Base-by-base conservation (phyloP, 2,113 vertebrate species). In the Passerina amoena region DNA sequence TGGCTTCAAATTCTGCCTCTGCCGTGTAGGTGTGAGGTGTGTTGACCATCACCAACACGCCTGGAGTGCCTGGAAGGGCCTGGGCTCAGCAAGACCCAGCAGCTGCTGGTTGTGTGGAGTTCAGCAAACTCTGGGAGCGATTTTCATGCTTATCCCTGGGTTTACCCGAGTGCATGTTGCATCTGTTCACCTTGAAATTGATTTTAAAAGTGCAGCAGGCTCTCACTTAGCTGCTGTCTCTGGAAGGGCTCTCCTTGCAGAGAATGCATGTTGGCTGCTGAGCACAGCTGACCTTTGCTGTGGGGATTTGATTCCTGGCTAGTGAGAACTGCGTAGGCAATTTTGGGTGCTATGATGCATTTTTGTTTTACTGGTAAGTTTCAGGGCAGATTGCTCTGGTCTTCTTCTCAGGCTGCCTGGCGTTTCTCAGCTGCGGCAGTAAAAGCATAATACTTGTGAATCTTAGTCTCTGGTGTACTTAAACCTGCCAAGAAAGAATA, bases 161-260 rank as follows among this genome's bases (percentile, higher is more conserved):
- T 57, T 76, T 42, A 45, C 22, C 59, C 10, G 0, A 53, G 40
- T 42, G 17, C 16, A 5, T 5, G 8, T 73, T 88, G 71, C 91
- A 95, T 94, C 96, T 96, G 91, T 96, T 92, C 70, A 65, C 91
- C 95, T 93, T 87, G 69, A 97, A 96, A 96, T 97, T 35, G 70
- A 95, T 94, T 96, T 89, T 35, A 37, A 7, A 87, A 84, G 70
- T 24, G 48, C 38, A 35, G 16, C 45, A 37, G 77, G 48, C 81
- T 92, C 25, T 81, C 8, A 11, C 23, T 35, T 65, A 53, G 84
- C 65, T 4, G 4, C 35, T 27, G 9, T 51, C 11, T 85, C 73
- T 88, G 78, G 59, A 85, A 90, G 37, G n/a, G 38, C 61, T 91
- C 35, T 85, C 8, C 42, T 53, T 31, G 48, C 44, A 71, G 57